Evolutionary conservation across 2,113 vertebrate genomes (phyloP).

Genomic region (Dryoscopus gambensis): DNA sequence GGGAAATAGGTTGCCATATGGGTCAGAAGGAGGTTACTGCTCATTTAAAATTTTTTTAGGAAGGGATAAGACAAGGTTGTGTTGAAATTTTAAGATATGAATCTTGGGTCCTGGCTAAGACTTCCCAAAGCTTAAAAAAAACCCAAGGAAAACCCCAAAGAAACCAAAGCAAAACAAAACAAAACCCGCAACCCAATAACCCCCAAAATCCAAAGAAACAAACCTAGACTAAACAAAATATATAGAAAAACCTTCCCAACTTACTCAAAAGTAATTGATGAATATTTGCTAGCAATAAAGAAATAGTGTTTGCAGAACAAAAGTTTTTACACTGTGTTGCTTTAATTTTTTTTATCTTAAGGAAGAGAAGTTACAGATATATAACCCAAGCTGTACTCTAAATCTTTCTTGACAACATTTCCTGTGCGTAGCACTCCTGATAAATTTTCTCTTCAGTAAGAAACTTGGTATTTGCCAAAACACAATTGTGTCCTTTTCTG

Average conservation of each 20-base stretch:
- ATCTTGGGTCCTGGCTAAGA: not conserved
- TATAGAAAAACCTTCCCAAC: not conserved
- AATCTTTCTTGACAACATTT: not conserved
- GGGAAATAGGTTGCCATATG: not conserved
- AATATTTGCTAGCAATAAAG: not conserved
- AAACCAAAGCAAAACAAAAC: not conserved
- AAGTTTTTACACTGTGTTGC: not conserved
- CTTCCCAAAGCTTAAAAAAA: not conserved
- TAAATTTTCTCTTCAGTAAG: not conserved
- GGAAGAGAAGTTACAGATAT: not conserved
- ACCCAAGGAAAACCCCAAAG: accelerated
- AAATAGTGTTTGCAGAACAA: not conserved
- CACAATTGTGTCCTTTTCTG: not conserved
- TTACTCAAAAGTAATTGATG: not conserved
- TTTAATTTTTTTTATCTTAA: not conserved
- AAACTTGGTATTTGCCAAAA: not conserved
- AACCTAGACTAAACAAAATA: not conserved
- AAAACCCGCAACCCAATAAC: accelerated
- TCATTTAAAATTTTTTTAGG: not conserved
- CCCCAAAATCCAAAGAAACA: not conserved
- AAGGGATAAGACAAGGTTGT: not conserved
- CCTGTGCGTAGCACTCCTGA: not conserved
- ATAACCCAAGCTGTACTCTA: not conserved
- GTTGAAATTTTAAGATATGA: not conserved
- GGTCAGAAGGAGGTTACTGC: not conserved